A percentile compares a stretch with the other conserved stretches of the same genome.
phyloP scores from a whole-genome alignment of 2,888 invertebrate species.

The Altica lythri region DNA sequence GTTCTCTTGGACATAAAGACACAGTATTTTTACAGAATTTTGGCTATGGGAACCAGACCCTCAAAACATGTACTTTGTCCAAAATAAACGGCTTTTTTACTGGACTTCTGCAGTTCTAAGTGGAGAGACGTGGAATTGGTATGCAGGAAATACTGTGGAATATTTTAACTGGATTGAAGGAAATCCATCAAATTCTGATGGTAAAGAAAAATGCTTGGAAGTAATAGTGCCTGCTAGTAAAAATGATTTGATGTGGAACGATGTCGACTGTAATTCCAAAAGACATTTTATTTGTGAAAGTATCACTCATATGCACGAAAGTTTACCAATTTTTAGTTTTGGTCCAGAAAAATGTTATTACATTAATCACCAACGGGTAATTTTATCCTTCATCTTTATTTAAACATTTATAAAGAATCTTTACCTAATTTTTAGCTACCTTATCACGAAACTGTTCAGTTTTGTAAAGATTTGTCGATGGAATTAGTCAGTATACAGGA shows the following conservation, averaged over 20 bases:
- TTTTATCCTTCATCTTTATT: background rate
- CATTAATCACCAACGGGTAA: conserved; percentile 4
- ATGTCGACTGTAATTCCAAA: conserved; percentile 9
- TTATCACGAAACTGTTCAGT: conserved; percentile 3
- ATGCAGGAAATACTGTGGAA: background rate
- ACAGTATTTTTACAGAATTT: conserved; percentile 6
- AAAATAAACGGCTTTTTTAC: conserved; percentile 6
- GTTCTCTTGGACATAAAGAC: no score
- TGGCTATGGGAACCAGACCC: conserved; percentile 11
- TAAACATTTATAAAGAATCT: no score
- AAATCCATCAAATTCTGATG: background rate
- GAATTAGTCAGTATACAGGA: background rate
- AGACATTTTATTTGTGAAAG: conserved; percentile 6
- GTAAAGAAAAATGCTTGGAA: conserved; percentile 7
- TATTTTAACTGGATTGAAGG: conserved; percentile 7
- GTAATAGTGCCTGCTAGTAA: background rate
- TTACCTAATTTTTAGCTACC: background rate
- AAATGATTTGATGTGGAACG: conserved; percentile 6
- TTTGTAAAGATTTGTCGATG: conserved; percentile 1
- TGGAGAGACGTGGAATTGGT: conserved; percentile 2
- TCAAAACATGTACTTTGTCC: conserved; percentile 9
- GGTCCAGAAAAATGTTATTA: conserved; percentile 3
- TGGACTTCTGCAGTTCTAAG: background rate
- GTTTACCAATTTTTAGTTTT: background rate
- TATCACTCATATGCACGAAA: background rate